phyloP scores from a whole-genome alignment of 2,888 invertebrate genomes.

The Drosophila atripex region DNA sequence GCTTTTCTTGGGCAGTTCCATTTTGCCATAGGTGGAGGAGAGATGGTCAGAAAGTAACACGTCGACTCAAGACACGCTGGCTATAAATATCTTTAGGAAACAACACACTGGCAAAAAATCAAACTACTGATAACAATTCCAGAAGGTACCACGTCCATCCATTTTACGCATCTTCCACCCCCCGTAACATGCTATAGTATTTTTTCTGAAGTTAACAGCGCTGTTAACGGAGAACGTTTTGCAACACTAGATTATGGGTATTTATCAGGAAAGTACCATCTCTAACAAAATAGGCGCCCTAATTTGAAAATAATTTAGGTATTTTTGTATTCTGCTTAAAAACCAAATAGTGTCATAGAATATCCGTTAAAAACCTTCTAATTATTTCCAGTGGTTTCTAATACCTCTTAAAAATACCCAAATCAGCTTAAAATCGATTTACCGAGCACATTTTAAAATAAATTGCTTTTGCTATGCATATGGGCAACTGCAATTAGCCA shows the following conservation, averaged over 20 bases:
- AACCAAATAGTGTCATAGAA: too few species aligned
- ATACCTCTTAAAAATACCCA: too few species aligned
- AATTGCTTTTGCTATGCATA: slow-evolving; percentile 24
- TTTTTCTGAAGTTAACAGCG: not conserved
- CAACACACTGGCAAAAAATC: not conserved
- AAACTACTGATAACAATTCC: slow-evolving; percentile 37
- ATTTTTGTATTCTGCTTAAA: too few species aligned
- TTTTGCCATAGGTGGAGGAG: slow-evolving; percentile 1
- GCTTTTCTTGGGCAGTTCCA: slow-evolving; percentile 18
- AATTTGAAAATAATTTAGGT: not conserved
- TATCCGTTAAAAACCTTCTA: too few species aligned
- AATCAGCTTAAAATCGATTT: too few species aligned
- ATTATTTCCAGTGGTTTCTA: too few species aligned
- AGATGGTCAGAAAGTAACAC: slow-evolving; percentile 20
- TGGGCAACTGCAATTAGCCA: slow-evolving; percentile 39
- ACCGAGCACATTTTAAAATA: slow-evolving; percentile 8
- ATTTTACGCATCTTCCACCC: too few species aligned
- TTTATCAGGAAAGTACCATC: not conserved
- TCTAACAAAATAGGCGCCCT: not conserved
- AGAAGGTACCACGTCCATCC: too few species aligned
- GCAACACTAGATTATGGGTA: not conserved
- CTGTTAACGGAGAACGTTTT: not conserved
- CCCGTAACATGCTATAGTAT: too few species aligned
- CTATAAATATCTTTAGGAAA: slow-evolving; percentile 30
- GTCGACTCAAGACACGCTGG: slow-evolving; percentile 38